Evolutionary conservation across 2,888 invertebrate genomes (phyloP).

Genomic region (Cryptocephalus moraei): DNA sequence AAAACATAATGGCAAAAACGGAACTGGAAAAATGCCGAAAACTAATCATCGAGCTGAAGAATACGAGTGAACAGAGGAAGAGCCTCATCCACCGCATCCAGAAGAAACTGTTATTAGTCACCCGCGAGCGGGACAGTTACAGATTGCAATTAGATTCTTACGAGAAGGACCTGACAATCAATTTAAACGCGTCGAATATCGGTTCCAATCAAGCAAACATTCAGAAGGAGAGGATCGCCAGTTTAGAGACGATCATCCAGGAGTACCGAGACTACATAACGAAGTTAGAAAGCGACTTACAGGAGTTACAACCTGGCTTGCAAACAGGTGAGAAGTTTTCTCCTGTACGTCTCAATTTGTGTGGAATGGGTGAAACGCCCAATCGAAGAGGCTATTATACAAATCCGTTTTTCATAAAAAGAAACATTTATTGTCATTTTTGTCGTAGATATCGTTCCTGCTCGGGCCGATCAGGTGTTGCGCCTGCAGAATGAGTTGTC

Average conservation of each 20-base stretch:
- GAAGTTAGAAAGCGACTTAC: slow-evolving; percentile 53
- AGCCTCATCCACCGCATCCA: slow-evolving; percentile 60
- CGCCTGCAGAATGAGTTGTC: slow-evolving; percentile 52
- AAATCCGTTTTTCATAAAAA: too few relatives aligned
- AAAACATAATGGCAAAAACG: slow-evolving; percentile 44
- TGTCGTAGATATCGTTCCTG: slow-evolving; percentile 24
- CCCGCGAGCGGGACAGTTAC: slow-evolving; percentile 71
- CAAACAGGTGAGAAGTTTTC: slow-evolving; percentile 10
- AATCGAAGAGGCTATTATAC: too few relatives aligned
- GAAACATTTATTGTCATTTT: too few relatives aligned
- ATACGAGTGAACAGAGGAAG: slow-evolving; percentile 56
- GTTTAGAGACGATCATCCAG: slow-evolving; percentile 61
- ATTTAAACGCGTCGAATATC: slow-evolving; percentile 26
- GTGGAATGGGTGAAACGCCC: too few relatives aligned
- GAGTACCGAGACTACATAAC: slow-evolving; percentile 64
- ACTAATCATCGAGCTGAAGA: slow-evolving; percentile 49
- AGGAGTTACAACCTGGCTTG: slow-evolving; percentile 29
- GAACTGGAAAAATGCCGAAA: slow-evolving; percentile 54
- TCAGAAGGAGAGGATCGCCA: slow-evolving; percentile 55
- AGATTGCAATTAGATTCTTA: slow-evolving; percentile 70
- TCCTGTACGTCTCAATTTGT: too few relatives aligned
- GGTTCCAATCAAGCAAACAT: slow-evolving; percentile 28
- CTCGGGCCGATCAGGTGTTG: slow-evolving; percentile 44
- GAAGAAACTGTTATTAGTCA: slow-evolving; percentile 56
- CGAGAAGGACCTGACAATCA: slow-evolving; percentile 66